Base-by-base conservation (phyloP, 2,888 invertebrate species). In the Punctoribates punctum region DNA sequence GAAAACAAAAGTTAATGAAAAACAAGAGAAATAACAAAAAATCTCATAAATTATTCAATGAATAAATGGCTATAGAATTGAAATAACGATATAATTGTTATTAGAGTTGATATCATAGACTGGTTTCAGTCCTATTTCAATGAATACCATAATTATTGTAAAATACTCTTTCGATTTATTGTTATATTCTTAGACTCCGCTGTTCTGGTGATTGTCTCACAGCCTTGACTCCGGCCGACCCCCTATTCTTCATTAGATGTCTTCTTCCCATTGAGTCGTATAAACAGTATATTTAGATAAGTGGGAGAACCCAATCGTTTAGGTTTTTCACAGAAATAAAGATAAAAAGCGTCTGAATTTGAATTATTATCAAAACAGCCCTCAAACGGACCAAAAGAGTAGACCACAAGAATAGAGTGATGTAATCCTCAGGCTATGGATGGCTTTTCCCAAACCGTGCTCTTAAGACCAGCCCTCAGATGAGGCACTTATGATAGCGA, bases 291-390 rank as follows among this genome's bases (percentile, higher is more conserved):
- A 5, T 20, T 51, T n/a, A 17, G 20, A 51, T 17, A 51, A 51
- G 51, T 51, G 51, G 51, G 51, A 51, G 51, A 51, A 51, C 51
- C 51, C 51, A 51, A 51, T 51, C 17, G 51, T 51, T 51, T 51
- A 51, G 51, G 51, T 51, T 51, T 51, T 51, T n/a, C 51, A n/a
- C 51, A 51, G 51, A 51, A 51, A 51, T n/a, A 17, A 51, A 34
- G n/a, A 48, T 13, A 2, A 51, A 51, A 51, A 51, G n/a, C 11
- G 42, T 42, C 42, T 42, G 42, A 42, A 42, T 9, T n/a, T 42
- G 11, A 34, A 11, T 42, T 8, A 42, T n/a, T 20, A 51, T 2
- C n/a, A 51, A 51, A 51, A 51, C 4, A n/a, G n/a, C 17, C 9
- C 2, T n/a, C 20, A n/a, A 51, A 51, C n/a, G 51, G 51, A 51